Evolutionary conservation across 2,797 vertebrate species (phyloP).

Genomic region (Pseudochirops corinnae): DNA sequence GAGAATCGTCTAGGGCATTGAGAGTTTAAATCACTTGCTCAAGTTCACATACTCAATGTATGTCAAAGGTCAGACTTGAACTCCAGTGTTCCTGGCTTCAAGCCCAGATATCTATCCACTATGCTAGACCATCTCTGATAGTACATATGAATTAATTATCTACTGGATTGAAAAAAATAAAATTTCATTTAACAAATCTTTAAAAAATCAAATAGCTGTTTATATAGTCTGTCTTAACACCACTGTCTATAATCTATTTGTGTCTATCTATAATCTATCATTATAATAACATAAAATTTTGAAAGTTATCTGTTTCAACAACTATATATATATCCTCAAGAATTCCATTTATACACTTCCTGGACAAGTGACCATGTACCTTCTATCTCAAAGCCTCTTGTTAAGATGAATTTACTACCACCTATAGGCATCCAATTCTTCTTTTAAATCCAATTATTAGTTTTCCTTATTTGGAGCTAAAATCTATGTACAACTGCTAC

Average conservation of each 20-base stretch:
- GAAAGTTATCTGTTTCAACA: neutral
- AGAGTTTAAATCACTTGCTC: neutral
- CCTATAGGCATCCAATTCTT: neutral
- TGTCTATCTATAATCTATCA: neutral
- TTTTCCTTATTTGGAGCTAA: neutral
- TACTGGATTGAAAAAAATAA: neutral
- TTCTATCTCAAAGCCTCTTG: too few relatives aligned
- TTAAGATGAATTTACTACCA: too few relatives aligned
- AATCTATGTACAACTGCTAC: neutral
- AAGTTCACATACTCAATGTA: neutral
- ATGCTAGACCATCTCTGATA: neutral
- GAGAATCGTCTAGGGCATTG: neutral
- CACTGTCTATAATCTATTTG: neutral
- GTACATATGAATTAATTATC: neutral
- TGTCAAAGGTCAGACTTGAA: neutral
- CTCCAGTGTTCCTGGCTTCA: neutral
- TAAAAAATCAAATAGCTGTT: neutral
- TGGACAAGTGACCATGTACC: too few relatives aligned
- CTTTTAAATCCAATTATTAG: neutral
- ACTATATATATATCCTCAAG: neutral
- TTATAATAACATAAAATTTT: neutral
- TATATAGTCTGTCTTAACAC: neutral
- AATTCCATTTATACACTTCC: neutral
- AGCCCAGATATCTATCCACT: neutral
- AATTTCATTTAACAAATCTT: neutral